phyloP scores from a whole-genome alignment of 2,113 vertebrate species.

The Pluvialis apricaria region DNA sequence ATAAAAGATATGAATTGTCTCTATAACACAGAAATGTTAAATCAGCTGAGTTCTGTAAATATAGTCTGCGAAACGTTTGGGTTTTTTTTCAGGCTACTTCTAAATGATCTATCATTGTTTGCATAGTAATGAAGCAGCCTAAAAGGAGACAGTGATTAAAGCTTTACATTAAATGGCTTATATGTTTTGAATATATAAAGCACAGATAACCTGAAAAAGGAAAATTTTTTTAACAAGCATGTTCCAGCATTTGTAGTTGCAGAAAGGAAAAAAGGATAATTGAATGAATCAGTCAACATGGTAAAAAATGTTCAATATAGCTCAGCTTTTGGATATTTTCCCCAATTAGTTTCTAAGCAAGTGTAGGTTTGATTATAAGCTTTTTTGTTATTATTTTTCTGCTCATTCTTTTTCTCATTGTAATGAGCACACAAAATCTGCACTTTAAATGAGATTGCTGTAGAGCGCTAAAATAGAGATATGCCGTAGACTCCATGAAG shows the following conservation, averaged over 20 bases:
- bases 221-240: not conserved
- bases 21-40: not conserved
- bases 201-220: not conserved
- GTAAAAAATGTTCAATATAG: not conserved
- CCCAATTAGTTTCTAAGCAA: not conserved
- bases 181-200: not conserved
- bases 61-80: not conserved
- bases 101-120: not conserved
- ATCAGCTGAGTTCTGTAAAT: not conserved
- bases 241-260: not conserved
- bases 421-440: not conserved
- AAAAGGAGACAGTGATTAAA: not conserved
- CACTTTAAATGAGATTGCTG: not conserved
- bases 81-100: not conserved
- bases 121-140: not conserved
- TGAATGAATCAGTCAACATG: accelerated
- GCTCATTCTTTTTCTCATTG: not conserved
- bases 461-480: not conserved
- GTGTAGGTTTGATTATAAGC: not conserved
- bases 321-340: not conserved
- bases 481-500: not conserved
- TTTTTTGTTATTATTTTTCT: not conserved
- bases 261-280: not conserved
- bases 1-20: not conserved
- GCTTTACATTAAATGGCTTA: not conserved